Evolutionary conservation across 1,140 invertebrate genomes (phyloP), one percentile per base, ranked within the genome.

Genomic region (Bombus vancouverensis): DNA sequence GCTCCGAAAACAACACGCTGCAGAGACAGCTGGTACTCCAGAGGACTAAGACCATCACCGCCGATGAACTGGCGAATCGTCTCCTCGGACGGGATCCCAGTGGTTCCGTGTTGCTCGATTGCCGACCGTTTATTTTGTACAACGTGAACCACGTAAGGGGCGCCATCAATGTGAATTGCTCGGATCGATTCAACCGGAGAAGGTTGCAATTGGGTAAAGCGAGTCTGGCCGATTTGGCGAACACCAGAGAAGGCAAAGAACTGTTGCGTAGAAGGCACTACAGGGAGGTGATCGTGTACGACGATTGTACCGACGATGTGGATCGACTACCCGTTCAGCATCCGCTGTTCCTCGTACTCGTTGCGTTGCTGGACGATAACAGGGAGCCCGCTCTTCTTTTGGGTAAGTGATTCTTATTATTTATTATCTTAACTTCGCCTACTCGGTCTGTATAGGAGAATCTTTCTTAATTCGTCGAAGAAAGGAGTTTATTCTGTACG

Each of bases 121-220:
- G 97, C 92, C 95, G 97, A 47, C 96, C 97, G 0, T 97, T 98
- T 90, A 96, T 97, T 39, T 95, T 96, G 37, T 98, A 97, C 94
- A 97, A 97, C 92, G 95, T 96, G 47, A 96, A 96, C 87, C 97
- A 98, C 93, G 96, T 98, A 62, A 94, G 95, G 42, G 97, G 97
- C 28, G 96, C 97, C 32, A 96, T 98, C 81, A 98, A 98, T 94
- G 96, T 98, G 37, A 97, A 97, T 93, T 97, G 97, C 92, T 96
- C 96, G 4, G 97, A 98, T 93, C 94, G 97, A 59, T 97, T 97
- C 92, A 97, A 97, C 91, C 95, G 97, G 65, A 95, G 96, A 87
- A 93, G 97, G 37, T 94, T 98, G 80, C 97, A 97, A 91, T 95
- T 96, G 87, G 97, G 97, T 4, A 97, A 97, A 89, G 96, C 96